phyloP scores from a whole-genome alignment of 1,140 invertebrate species.

The Hyles vespertilio region DNA sequence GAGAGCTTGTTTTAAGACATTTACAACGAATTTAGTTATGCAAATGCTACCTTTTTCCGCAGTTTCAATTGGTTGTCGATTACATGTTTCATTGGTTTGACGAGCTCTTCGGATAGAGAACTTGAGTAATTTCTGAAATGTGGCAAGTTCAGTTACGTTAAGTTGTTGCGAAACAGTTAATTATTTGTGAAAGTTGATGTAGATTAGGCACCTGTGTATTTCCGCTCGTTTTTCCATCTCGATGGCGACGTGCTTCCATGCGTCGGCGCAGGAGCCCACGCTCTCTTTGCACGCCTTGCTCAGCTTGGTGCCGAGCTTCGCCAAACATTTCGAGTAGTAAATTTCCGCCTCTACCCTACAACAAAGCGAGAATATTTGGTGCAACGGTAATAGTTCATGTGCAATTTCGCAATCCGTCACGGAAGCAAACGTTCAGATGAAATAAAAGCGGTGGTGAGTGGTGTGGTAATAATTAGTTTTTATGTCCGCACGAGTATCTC shows the following conservation, averaged over 20 bases:
- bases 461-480: conserved; percentile 29
- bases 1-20: conserved; percentile 1
- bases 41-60: conserved; percentile 80
- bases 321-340: conserved; percentile 92
- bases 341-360: conserved; percentile 91
- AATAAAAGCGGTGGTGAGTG: conserved; percentile 21
- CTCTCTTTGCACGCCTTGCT: conserved; percentile 87
- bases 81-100: conserved; percentile 88
- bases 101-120: conserved; percentile 89
- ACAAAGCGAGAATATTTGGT: conserved; percentile 29
- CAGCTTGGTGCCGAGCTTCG: conserved; percentile 90
- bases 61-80: conserved; percentile 85
- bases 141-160: conserved; percentile 14
- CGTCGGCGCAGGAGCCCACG: conserved; percentile 88
- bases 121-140: conserved; percentile 82
- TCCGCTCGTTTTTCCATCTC: conserved; percentile 94
- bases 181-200: conserved; percentile 7
- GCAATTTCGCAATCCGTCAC: conserved; percentile 18
- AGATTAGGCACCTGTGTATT: conserved; percentile 81
- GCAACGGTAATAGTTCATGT: not conserved
- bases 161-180: conserved; percentile 7
- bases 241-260: conserved; percentile 92
- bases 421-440: conserved; percentile 18
- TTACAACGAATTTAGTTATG: conserved; percentile 8
- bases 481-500: conserved; percentile 18